These are phyloP conservation scores for Dryadula phaetusa DNA, from an alignment of 2,888 invertebrate genomes.

Conservation along the genomic window DNA sequence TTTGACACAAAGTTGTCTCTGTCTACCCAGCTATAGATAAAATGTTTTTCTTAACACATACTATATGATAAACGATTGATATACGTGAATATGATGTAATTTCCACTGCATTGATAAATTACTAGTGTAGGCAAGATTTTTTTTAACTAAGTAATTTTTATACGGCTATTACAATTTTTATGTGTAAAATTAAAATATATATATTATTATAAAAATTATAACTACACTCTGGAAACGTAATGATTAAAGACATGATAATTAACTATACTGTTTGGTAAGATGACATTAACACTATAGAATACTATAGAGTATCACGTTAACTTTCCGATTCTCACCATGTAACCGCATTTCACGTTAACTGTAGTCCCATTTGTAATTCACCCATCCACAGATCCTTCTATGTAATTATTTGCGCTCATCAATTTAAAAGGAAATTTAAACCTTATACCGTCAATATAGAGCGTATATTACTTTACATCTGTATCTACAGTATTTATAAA, in stretches of 20 bases:
- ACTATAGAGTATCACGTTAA: background rate
- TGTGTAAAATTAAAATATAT: no score
- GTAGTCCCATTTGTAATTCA: constrained; percentile 71
- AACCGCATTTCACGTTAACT: constrained; percentile 55
- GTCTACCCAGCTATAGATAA: no score
- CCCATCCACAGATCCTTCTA: constrained; percentile 57
- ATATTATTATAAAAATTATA: no score
- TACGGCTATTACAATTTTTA: no score
- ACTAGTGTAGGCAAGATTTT: background rate
- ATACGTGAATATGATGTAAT: no score
- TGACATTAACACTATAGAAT: background rate
- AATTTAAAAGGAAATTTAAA: background rate
- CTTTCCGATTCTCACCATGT: background rate
- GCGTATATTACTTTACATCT: background rate
- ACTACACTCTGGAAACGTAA: constrained; percentile 19
- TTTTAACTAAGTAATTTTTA: no score
- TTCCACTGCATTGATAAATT: no score
- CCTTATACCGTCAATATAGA: background rate
- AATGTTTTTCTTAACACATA: no score
- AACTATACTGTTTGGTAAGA: background rate
- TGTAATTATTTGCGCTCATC: constrained; percentile 23
- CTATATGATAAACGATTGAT: no score
- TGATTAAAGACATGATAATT: no score
- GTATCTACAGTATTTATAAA: background rate
- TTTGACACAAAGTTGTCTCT: no score